Conservation (phyloP, 2,888 invertebrate genomes). For the Leucophora obtusa region DNA sequence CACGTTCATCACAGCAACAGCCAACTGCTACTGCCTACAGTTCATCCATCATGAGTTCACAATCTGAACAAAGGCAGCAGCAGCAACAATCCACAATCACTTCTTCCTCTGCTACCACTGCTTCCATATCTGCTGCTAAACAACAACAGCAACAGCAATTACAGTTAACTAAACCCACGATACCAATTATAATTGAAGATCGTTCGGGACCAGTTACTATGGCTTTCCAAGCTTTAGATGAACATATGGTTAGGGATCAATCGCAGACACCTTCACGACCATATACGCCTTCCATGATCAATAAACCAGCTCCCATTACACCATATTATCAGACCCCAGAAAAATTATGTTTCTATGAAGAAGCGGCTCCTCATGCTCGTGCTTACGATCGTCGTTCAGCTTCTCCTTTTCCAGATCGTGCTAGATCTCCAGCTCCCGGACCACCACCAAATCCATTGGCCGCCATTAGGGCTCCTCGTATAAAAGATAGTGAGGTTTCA, state of each 20-base stretch:
- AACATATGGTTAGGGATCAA: conserved; percentile 79
- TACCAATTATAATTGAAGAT: conserved; percentile 78
- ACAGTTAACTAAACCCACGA: conserved; percentile 67
- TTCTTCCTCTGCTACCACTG: conserved; percentile 22
- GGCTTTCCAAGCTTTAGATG: conserved; percentile 84
- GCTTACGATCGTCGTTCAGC: conserved; percentile 83
- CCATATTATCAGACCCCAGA: conserved; percentile 86
- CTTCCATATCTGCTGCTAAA: conserved; percentile 35
- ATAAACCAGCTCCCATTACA: conserved; percentile 85
- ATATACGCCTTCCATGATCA: conserved; percentile 85
- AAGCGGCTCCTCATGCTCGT: conserved; percentile 81
- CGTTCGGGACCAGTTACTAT: conserved; percentile 81
- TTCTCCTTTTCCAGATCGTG: conserved; percentile 84
- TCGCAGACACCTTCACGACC: conserved; percentile 79
- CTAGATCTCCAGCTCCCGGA: conserved; percentile 85
- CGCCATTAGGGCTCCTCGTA: conserved; percentile 82
- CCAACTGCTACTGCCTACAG: conserved; percentile 65
- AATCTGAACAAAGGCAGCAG: conserved; percentile 65
- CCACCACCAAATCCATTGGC: conserved; percentile 85
- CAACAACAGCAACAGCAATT: conserved; percentile 53
- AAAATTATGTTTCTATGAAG: conserved; percentile 85
- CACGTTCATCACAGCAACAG: conserved; percentile 64
- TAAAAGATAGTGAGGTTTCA: conserved; percentile 79
- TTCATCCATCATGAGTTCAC: conserved; percentile 60
- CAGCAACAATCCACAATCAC: conserved; percentile 57